A percentile compares a stretch with the other conserved stretches of the same genome.
These are phyloP conservation scores for Saccostrea cuccullata DNA, from an alignment of 1,140 invertebrate genomes.

Conservation along the genomic window DNA sequence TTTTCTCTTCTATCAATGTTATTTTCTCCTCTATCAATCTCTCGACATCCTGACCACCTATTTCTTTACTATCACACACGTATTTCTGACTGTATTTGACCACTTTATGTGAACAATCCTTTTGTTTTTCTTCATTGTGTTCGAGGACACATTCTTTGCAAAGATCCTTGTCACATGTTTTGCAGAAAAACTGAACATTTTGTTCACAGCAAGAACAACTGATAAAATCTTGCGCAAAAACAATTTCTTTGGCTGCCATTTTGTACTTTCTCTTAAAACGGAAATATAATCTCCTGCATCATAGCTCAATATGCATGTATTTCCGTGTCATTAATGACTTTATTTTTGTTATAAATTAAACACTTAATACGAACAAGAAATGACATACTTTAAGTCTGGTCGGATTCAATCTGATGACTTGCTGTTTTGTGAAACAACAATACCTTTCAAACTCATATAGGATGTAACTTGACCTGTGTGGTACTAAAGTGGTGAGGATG, in stretches of 20 bases:
- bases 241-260: neutral
- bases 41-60: neutral
- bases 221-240: neutral
- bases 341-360: no score
- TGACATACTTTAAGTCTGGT: no score
- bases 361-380: no score
- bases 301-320: no score
- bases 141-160: neutral
- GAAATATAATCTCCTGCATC: no score
- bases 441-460: no score
- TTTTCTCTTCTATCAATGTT: neutral
- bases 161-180: neutral
- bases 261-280: neutral
- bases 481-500: no score
- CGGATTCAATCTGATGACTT: no score
- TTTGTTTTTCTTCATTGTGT: neutral
- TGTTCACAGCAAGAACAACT: neutral
- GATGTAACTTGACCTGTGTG: no score
- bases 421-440: no score
- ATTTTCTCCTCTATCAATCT: neutral
- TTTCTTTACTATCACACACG: neutral
- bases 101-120: neutral
- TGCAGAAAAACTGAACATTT: neutral
- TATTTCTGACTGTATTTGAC: slow-evolving; percentile 17
- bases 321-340: no score